A percentile compares a stretch with the other conserved stretches of the same genome.
Evolutionary conservation across 2,797 vertebrate genomes (phyloP).

Genomic region (Menidia menidia): DNA sequence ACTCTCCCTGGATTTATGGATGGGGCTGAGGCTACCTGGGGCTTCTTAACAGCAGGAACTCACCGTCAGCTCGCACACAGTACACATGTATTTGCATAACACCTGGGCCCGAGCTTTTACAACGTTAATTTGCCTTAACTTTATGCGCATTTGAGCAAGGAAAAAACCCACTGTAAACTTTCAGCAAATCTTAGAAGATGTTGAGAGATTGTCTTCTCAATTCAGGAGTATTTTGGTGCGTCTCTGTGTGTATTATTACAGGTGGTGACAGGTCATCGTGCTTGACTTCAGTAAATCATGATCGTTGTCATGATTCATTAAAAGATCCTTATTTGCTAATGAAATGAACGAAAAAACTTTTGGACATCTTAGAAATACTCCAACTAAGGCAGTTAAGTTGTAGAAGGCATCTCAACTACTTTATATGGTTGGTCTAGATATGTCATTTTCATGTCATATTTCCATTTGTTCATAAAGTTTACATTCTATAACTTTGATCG

Average conservation of each 20-base stretch:
- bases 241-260: background rate
- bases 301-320: too few species aligned
- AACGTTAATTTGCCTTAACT: constrained; percentile 50
- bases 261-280: too few species aligned
- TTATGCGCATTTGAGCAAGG: background rate
- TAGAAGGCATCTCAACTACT: too few species aligned
- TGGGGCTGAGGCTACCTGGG: constrained; percentile 9
- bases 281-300: too few species aligned
- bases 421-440: too few species aligned
- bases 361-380: too few species aligned
- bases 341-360: too few species aligned
- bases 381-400: too few species aligned
- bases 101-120: constrained; percentile 28
- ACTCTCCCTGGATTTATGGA: constrained; percentile 14
- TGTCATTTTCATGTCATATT: too few species aligned
- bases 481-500: too few species aligned
- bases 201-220: background rate
- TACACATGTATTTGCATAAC: constrained; percentile 57
- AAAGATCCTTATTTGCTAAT: too few species aligned
- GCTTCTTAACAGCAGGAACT: constrained; percentile 29
- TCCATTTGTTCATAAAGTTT: too few species aligned
- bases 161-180: constrained; percentile 7
- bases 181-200: background rate
- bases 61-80: constrained; percentile 4
- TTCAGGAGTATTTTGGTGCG: background rate